Evolutionary conservation across 2,797 vertebrate species (phyloP), one percentile per base, ranked within the genome.

Genomic region (Myotis planiceps): DNA sequence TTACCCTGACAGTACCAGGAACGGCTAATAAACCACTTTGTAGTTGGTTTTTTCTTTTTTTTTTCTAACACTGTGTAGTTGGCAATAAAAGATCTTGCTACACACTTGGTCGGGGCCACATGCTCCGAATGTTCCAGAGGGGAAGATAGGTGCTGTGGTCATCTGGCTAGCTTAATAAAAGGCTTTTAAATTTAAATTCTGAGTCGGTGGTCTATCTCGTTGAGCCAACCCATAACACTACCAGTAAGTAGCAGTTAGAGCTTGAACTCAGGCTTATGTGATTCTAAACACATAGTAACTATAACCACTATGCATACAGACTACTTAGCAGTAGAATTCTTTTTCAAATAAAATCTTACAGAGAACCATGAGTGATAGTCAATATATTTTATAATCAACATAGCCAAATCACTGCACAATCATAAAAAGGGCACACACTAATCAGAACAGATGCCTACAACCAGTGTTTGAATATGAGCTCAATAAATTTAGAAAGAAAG

Each of bases 271-370:
- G 12, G 8, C 39, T 23, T 53, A 2, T 60, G 49, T 78, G 37
- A 32, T 47, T 80, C 23, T 10, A 72, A 79, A 69, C n/a, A 32
- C 8, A 12, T 8, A 13, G n/a, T 63, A 21, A 80, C 76, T 71
- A 18, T 72, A 78, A 90, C 34, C 18, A 53, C 9, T 55, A 25
- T 0, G 0, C 9, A 78, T 34, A 12, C 21, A 63, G 13, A 27
- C 72, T 53, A 37, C 21, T 65, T 51, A 69, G 15, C 32, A 88
- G 7, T 78, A 16, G 27, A 94, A 19, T 18, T 5, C 10, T 39
- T 81, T 75, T 89, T 55, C 51, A 85, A 82, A 89, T 42, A 78
- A 92, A 90, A 72, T 86, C 63, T 75, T 80, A 79, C 18, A 15
- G 3, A 82, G 45, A 93, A 71, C 74, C 23, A 49, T 82, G 47